Conservation (phyloP, 2,888 invertebrate genomes). For the Sclerodermus sp. region DNA sequence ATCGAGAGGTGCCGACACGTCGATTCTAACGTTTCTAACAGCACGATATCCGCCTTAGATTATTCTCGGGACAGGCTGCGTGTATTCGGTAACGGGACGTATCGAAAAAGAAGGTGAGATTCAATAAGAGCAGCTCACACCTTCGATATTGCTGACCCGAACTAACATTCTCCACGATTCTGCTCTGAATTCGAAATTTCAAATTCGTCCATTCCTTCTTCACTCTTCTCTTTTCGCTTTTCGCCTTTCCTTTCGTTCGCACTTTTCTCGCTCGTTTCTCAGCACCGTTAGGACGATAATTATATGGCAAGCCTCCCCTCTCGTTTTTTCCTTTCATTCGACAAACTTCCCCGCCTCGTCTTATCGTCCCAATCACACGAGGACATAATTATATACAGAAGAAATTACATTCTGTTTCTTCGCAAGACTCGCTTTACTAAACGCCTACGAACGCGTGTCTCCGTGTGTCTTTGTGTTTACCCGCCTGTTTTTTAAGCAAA, state of each 20-base stretch:
- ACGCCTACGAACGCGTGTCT: no score
- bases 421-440: no score
- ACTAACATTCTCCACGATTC: conserved; percentile 31
- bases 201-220: neutral
- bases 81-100: conserved; percentile 19
- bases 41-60: conserved; percentile 21
- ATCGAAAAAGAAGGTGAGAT: conserved; percentile 27
- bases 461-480: no score
- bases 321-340: no score
- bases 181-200: conserved; percentile 31
- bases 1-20: neutral
- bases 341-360: no score
- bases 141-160: conserved; percentile 41
- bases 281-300: no score
- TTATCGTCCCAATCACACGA: no score
- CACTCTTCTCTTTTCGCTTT: neutral
- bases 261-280: no score
- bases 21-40: neutral
- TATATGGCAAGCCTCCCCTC: no score
- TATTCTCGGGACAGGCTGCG: conserved; percentile 24
- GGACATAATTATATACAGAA: no score
- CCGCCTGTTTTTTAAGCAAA: no score
- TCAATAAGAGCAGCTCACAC: conserved; percentile 35
- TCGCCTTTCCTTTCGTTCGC: neutral
- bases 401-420: no score